A percentile compares a stretch with the other conserved stretches of the same genome.
These are phyloP conservation scores for Todiramphus chloris DNA, from an alignment of 2,113 vertebrate genomes.

Conservation along the genomic window DNA sequence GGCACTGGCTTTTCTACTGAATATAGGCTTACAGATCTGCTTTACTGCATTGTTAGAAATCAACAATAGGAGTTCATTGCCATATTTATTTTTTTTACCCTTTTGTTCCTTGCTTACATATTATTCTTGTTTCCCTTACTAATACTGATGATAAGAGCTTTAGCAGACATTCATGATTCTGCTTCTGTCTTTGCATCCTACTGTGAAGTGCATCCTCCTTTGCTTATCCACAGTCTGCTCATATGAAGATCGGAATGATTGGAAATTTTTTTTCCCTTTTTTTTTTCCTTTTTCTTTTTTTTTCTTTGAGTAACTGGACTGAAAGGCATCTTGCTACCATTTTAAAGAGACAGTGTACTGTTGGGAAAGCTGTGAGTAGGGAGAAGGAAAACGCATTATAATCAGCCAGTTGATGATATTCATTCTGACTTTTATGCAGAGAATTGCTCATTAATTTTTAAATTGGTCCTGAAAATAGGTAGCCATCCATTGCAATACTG, in stretches of 20 bases:
- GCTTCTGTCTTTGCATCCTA: not conserved
- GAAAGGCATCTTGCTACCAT: not conserved
- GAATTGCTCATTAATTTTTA: slow-evolving; percentile 10
- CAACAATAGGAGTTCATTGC: not conserved
- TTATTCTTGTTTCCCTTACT: not conserved
- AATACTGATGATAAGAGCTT: not conserved
- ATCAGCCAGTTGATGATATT: not conserved
- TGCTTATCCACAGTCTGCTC: not conserved
- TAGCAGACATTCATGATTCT: not conserved
- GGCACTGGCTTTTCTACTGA: not conserved
- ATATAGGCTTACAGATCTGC: not conserved
- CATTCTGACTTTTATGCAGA: not conserved
- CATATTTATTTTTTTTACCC: not conserved
- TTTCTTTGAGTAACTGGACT: not conserved
- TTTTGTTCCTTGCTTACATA: not conserved
- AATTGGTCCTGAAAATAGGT: not conserved
- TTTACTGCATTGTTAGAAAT: not conserved
- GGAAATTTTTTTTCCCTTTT: not conserved
- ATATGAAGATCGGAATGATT: not conserved
- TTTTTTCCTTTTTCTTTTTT: not conserved
- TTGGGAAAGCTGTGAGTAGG: not conserved
- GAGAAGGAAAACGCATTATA: not conserved
- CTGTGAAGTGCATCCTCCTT: not conserved
- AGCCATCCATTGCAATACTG: not conserved
- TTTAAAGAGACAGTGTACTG: not conserved